Base-by-base conservation (phyloP, 2,888 invertebrate genomes). In the Linyphia triangularis region DNA sequence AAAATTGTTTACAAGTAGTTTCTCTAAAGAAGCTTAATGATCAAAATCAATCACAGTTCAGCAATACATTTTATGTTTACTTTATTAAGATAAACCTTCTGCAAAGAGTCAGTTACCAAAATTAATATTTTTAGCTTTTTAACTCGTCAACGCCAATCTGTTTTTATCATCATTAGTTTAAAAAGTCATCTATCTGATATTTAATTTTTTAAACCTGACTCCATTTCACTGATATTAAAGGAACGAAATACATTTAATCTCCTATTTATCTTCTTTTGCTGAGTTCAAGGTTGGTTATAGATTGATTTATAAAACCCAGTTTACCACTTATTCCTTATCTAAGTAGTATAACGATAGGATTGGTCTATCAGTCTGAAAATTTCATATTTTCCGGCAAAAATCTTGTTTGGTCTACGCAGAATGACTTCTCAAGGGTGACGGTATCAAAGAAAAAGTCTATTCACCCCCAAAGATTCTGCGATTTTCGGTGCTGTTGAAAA, bases 211-310 rank as follows among this genome's bases (percentile, higher is more conserved):
- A 73, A 51, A 59, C 30, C 30, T 28, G 28, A 28, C 57, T 59
- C 30, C 28, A 13, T 6, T 59, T n/a, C 13, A 16, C 22, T 10
- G 30, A 28, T 33, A 19, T 59, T 33, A 28, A 33, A 59, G 22
- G 19, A 37, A 13, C 33, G 22, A 75, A 40, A 59, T 59, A 22
- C 22, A n/a, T 24, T 75, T 75, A 22, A 77, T 77, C 77, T 10
- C 33, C 22, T 37, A 40, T 33, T 77, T 77, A 77, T 77, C 77
- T 33, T 16, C 26, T 57, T 33, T 9, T 19, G 26, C 77, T 63
- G 63, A 72, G 82, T 72, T 82, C 82, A 82, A 82, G 82, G 82
- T 70, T 59, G 69, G n/a, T n/a, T 37, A 13, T 70, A n/a, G n/a
- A 79, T 70, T 72, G 57, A 72, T 70, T 82, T 61, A 59, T 59